phyloP scores from a whole-genome alignment of 2,113 vertebrate species.

The Motacilla tschutschensis region DNA sequence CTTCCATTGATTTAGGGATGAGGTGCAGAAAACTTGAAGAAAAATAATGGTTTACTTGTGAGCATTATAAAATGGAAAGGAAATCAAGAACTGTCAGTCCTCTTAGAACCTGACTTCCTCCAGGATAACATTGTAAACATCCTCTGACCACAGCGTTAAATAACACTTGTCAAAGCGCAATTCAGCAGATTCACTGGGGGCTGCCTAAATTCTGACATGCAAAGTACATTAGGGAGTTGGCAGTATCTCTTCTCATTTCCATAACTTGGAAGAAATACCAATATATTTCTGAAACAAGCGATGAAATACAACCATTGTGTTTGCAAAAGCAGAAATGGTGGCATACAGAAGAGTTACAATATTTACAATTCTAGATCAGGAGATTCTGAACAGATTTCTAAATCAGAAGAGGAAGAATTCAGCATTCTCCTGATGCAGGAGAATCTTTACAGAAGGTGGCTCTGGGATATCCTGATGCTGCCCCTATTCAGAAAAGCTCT shows the following conservation, averaged over 20 bases:
- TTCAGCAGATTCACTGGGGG: background rate
- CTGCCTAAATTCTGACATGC: background rate
- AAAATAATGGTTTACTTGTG: background rate
- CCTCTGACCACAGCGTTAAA: background rate
- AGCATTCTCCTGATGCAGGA: background rate
- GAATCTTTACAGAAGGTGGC: background rate
- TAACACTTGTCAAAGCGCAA: background rate
- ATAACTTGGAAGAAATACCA: background rate
- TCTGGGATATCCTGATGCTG: background rate
- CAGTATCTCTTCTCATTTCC: background rate
- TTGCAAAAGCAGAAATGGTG: background rate
- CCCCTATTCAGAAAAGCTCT: background rate
- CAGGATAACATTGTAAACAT: background rate
- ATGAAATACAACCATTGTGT: background rate
- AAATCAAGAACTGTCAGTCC: background rate
- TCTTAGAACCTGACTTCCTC: background rate
- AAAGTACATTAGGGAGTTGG: background rate
- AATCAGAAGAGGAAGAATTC: background rate
- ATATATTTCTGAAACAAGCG: background rate
- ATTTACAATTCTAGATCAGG: background rate
- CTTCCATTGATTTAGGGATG: background rate
- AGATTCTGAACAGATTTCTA: background rate
- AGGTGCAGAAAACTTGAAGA: background rate
- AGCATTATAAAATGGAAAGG: background rate
- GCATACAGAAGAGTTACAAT: background rate